Evolutionary conservation across 2,113 vertebrate genomes (phyloP).

Genomic region (Periophthalmus modestus): DNA sequence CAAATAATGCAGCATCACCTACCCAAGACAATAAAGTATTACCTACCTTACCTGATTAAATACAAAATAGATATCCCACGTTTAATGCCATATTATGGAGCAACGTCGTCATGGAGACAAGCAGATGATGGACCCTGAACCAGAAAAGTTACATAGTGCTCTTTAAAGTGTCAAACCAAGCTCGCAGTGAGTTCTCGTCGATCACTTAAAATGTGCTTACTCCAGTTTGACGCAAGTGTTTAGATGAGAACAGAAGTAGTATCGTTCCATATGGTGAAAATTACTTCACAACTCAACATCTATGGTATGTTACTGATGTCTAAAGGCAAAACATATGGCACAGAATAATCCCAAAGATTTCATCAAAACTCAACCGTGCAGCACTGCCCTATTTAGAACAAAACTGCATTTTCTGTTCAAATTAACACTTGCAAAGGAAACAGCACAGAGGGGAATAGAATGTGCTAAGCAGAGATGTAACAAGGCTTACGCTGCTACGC

Average conservation of each 20-base stretch:
- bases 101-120: no score
- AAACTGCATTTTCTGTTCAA: slow-evolving; percentile 62
- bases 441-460: slow-evolving; percentile 63
- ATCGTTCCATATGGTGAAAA: not conserved
- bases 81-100: no score
- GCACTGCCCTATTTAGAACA: slow-evolving; percentile 58
- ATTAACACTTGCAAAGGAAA: slow-evolving; percentile 50
- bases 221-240: not conserved
- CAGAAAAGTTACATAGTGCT: no score
- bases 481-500: slow-evolving; percentile 50
- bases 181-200: not conserved
- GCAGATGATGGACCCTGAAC: no score
- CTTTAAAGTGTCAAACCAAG: not conserved
- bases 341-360: slow-evolving; percentile 67
- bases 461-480: slow-evolving; percentile 56
- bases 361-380: slow-evolving; percentile 37
- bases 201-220: not conserved
- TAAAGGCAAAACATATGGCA: slow-evolving; percentile 39
- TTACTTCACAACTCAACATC: not conserved
- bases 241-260: not conserved
- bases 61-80: no score
- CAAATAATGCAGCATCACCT: no score
- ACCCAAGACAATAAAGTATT: no score
- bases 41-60: no score
- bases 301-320: not conserved